Evolutionary conservation across 2,888 invertebrate genomes (phyloP), one percentile per base, ranked within the genome.

Genomic region (Euphydryas editha): DNA sequence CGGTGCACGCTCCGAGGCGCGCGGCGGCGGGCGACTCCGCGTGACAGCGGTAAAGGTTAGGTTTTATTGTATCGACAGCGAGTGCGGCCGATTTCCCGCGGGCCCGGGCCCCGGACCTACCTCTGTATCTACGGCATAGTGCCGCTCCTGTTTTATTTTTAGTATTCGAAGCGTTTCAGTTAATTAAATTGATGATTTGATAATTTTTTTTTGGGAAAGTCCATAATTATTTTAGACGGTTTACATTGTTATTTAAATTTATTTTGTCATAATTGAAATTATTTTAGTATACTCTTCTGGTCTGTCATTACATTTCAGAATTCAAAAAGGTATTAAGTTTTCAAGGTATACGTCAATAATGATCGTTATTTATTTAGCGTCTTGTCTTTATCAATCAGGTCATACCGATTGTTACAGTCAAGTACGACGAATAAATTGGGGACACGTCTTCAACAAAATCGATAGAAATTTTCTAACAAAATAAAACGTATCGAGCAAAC

Each of bases 21-120:
- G 18, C 8, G n/a, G n/a, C 17, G 46, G 18, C 18, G 10, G 46
- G 46, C 17, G 46, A 10, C 46, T n/a, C n/a, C n/a, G n/a, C n/a
- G n/a, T 10, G 47, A 13, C 11, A 20, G 20, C 13, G 47, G 47
- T 47, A 47, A 21, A 21, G 47, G 47, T 47, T 47, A 47, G 47
- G 20, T 47, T 47, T 47, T 47, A 47, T 47, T 47, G 20, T 47
- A 47, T 47, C 47, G n/a, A n/a, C n/a, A n/a, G n/a, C n/a, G n/a
- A n/a, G n/a, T n/a, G 47, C 46, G 24, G 24, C 10, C 46, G 20
- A 47, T 47, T 47, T 47, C 47, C 47, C 47, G 20, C 18, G 47
- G 47, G 47, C 20, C n/a, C 47, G 47, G 20, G 20, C 20, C 20
- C 18, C 21, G 15, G n/a, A n/a, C n/a, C n/a, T 11, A 3, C 20